phyloP scores from a whole-genome alignment of 2,888 invertebrate species.

The Dione juno region DNA sequence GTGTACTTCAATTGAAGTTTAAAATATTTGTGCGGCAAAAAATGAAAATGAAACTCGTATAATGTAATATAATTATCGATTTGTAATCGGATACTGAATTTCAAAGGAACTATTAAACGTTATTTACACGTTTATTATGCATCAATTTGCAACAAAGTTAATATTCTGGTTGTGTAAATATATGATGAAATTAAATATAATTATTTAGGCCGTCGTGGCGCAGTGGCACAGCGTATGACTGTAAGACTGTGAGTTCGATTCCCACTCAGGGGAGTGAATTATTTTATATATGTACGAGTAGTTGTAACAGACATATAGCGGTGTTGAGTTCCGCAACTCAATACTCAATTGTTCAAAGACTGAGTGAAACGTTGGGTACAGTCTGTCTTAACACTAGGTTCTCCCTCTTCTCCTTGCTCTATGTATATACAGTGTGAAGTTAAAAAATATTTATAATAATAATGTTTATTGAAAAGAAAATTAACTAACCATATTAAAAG shows the following conservation, averaged over 20 bases:
- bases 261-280: background rate
- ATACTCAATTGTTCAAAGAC: background rate
- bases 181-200: background rate
- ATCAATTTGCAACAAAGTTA: background rate
- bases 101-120: conserved; percentile 3
- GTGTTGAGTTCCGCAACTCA: background rate
- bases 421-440: too few species aligned
- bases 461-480: too few species aligned
- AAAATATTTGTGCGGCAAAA: too few species aligned
- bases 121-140: conserved; percentile 1
- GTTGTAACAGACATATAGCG: background rate
- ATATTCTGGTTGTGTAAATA: background rate
- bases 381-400: too few species aligned
- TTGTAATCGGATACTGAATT: conserved; percentile 6
- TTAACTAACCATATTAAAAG: too few species aligned
- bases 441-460: too few species aligned
- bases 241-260: background rate
- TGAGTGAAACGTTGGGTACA: background rate
- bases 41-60: background rate
- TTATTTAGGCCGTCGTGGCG: background rate
- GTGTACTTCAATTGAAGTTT: too few species aligned
- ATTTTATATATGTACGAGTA: background rate
- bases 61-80: background rate
- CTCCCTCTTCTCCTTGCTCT: too few species aligned
- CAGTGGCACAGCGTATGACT: background rate